These are phyloP conservation scores for Apotomis betuletana DNA, from an alignment of 2,888 invertebrate genomes.

Conservation along the genomic window DNA sequence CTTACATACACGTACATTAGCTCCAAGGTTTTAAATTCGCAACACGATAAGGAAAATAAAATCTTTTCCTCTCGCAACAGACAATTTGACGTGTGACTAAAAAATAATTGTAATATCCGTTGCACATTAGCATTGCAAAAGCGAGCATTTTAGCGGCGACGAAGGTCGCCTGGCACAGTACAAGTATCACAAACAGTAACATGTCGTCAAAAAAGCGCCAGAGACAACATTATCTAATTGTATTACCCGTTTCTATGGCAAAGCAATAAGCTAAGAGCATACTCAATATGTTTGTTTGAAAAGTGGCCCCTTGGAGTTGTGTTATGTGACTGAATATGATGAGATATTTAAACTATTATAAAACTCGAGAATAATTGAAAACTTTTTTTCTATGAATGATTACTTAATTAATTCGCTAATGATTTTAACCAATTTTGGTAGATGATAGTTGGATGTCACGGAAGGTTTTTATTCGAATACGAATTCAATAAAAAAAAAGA, in stretches of 20 bases:
- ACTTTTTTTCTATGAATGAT: too few species aligned
- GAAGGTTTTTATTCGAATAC: too few species aligned
- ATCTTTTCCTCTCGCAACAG: slow-evolving; percentile 16
- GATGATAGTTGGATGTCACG: too few species aligned
- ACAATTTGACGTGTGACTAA: slow-evolving; percentile 30
- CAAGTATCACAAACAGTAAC: neutral
- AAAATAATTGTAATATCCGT: slow-evolving; percentile 26
- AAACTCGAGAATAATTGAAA: too few species aligned
- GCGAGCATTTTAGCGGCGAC: slow-evolving; percentile 22
- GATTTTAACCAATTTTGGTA: too few species aligned
- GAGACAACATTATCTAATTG: neutral
- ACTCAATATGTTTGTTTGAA: too few species aligned
- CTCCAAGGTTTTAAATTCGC: slow-evolving; percentile 9
- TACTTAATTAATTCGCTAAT: too few species aligned
- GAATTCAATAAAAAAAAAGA: too few species aligned
- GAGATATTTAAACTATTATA: too few species aligned
- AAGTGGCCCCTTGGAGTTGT: too few species aligned
- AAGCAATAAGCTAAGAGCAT: too few species aligned
- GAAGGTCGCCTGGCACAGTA: slow-evolving; percentile 18
- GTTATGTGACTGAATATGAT: too few species aligned
- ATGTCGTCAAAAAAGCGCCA: neutral
- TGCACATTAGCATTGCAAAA: slow-evolving; percentile 33
- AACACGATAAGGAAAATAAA: slow-evolving; percentile 25
- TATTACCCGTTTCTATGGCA: neutral
- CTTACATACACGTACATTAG: slow-evolving; percentile 5